Conservation (phyloP, 2,113 vertebrate species). For the Naja naja region DNA sequence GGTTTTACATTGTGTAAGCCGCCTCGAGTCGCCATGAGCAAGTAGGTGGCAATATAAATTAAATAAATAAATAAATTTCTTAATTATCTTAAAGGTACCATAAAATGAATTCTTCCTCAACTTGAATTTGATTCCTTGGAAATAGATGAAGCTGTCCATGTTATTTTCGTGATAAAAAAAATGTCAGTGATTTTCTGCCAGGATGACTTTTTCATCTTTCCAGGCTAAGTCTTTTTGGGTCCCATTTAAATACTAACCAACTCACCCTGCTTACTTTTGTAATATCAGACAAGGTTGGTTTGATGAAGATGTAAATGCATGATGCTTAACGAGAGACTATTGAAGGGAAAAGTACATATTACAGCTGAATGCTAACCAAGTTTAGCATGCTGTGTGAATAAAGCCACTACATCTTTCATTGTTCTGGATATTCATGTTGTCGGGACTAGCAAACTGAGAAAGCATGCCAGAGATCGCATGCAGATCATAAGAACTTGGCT, state of each 20-base stretch:
- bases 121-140: not conserved
- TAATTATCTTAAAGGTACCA: not conserved
- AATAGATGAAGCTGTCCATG: not conserved
- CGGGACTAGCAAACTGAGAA: not conserved
- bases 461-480: not conserved
- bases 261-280: not conserved
- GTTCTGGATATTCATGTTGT: not conserved
- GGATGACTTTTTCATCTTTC: not conserved
- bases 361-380: not conserved
- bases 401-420: not conserved
- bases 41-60: too few species aligned
- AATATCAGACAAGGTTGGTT: not conserved
- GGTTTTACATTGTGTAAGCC: too few species aligned
- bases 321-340: not conserved
- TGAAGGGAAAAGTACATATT: not conserved
- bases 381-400: not conserved
- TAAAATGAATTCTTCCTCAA: not conserved
- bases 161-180: not conserved
- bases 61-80: not conserved
- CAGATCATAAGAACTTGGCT: not conserved
- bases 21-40: too few species aligned
- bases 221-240: not conserved
- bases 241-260: not conserved
- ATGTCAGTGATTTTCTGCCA: not conserved
- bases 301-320: not conserved